A percentile compares a stretch with the other conserved stretches of the same genome.
Conservation (phyloP, 2,888 invertebrate species). For the Stenoptilia bipunctidactyla region DNA sequence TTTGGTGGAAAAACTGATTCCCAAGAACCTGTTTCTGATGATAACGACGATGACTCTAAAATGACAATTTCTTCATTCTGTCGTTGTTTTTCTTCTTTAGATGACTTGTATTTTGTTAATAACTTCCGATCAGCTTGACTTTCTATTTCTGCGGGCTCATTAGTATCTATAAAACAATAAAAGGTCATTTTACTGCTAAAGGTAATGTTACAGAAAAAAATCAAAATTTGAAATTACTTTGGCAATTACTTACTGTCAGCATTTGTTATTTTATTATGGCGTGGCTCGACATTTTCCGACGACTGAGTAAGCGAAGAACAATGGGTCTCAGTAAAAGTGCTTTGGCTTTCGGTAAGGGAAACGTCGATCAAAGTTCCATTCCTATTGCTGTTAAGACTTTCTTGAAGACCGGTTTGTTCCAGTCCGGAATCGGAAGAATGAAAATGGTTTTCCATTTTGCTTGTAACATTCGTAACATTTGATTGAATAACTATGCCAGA, state of each 20-base stretch:
- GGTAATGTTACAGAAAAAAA: no score
- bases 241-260: constrained; percentile 15
- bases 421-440: constrained; percentile 59
- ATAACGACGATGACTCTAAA: constrained; percentile 73
- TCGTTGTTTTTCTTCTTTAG: constrained; percentile 73
- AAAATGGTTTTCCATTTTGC: constrained; percentile 51
- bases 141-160: no score
- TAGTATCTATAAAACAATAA: no score
- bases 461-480: constrained; percentile 34
- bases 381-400: constrained; percentile 45
- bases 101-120: constrained; percentile 22
- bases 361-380: constrained; percentile 46
- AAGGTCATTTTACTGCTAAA: no score
- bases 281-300: constrained; percentile 17
- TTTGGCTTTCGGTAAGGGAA: constrained; percentile 42
- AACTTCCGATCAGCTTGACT: no score
- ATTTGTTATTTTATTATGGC: constrained; percentile 22
- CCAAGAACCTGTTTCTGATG: constrained; percentile 76
- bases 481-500: constrained; percentile 29
- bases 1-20: constrained; percentile 72
- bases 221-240: no score
- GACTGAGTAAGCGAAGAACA: constrained; percentile 12
- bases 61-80: constrained; percentile 74
- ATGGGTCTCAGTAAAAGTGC: constrained; percentile 39
- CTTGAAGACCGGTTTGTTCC: constrained; percentile 50